Evolutionary conservation across 2,888 invertebrate genomes (phyloP), one percentile per base, ranked within the genome.

Genomic region (Bibio marci): DNA sequence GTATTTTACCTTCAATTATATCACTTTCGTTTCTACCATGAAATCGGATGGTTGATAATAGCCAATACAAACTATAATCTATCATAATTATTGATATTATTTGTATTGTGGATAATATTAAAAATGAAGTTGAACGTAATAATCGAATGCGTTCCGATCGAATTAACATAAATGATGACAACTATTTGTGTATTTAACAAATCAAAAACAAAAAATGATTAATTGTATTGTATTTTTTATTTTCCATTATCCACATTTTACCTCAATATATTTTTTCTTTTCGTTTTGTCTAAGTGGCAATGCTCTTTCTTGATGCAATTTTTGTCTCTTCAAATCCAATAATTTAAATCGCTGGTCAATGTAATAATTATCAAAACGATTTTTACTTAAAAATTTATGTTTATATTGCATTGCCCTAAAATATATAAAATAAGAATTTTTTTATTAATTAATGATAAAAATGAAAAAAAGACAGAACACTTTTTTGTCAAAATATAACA

Each of bases 61-160:
- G 64, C 79, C 83, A 83, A 54, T 71, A 86, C 1, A 90, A 59
- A 17, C 76, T 71, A 54, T 80, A 85, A 58, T 91, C 90, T 3
- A 76, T 70, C 15, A 73, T 58, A 53, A 90, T 75, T 50, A 83
- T 79, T 34, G 78, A 72, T 19, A 70, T 58, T 12, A 87, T 63
- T 53, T 88, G 85, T 41, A 82, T 60, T 0, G 74, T 70, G 1
- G 79, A 71, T 13, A 78, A 63, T 0, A 67, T 49, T 54, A 86
- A 66, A 45, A 80, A 71, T 58, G 75, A 56, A 8, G 47, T 42
- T 3, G 55, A 52, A 15, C 51, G 49, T 0, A 52, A 49, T 25
- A 59, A 36, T 26, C 48, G 35, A 4, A 47, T 31, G 7, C 48
- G 47, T 44, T 64, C 64, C 6, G 38, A 39, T 14, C 36, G 41